These are phyloP conservation scores for Tachina grossa DNA, from an alignment of 2,888 invertebrate genomes.

Conservation along the genomic window DNA sequence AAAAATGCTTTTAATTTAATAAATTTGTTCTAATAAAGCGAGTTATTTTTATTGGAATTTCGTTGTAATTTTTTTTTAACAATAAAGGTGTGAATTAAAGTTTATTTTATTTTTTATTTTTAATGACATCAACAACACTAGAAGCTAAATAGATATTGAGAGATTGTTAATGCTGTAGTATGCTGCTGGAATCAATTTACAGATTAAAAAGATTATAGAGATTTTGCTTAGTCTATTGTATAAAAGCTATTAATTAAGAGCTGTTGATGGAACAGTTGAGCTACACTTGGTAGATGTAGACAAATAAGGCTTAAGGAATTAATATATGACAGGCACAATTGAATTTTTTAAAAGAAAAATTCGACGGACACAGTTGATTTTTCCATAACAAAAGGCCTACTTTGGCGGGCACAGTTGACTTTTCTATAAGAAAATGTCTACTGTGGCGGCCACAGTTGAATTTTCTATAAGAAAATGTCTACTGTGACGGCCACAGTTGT, in stretches of 20 bases:
- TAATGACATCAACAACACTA: constrained; percentile 42
- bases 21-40: constrained; percentile 19
- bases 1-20: constrained; percentile 32
- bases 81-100: constrained; percentile 62
- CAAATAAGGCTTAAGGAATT: too few species aligned
- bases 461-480: too few species aligned
- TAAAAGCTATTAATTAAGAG: constrained; percentile 4
- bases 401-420: too few species aligned
- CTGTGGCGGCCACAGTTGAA: too few species aligned
- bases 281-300: neutral
- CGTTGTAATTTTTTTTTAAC: constrained; percentile 29
- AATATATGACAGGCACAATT: too few species aligned
- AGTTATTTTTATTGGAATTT: constrained; percentile 52
- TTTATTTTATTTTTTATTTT: constrained; percentile 14
- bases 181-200: constrained; percentile 14
- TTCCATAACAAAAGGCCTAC: too few species aligned
- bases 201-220: constrained; percentile 54
- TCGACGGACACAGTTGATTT: too few species aligned
- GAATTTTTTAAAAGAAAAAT: too few species aligned
- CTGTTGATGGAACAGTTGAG: neutral
- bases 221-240: constrained; percentile 4
- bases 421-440: too few species aligned
- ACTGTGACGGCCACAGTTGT: too few species aligned
- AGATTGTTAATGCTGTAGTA: constrained; percentile 6
- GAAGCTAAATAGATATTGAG: neutral